phyloP scores from a whole-genome alignment of 2,888 invertebrate species.

The Phortica okadai region DNA sequence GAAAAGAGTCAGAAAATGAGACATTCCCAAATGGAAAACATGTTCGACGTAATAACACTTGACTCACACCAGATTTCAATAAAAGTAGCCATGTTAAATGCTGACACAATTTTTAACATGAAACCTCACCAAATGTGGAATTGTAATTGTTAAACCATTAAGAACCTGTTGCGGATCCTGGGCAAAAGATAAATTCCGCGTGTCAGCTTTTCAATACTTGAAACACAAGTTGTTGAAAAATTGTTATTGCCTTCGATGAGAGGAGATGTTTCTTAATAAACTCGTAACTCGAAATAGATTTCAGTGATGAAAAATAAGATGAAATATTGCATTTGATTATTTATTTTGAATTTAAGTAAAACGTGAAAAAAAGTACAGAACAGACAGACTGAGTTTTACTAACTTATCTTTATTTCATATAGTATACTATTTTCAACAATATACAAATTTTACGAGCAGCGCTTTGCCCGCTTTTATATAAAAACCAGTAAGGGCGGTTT shows the following conservation, averaged over 20 bases:
- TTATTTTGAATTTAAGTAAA: neutral
- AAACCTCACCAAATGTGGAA: neutral
- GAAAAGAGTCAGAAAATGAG: conserved; percentile 3
- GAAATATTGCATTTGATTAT: neutral
- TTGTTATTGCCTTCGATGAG: neutral
- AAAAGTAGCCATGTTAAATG: conserved; percentile 10
- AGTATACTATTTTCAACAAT: no score
- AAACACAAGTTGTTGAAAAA: neutral
- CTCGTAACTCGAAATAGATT: neutral
- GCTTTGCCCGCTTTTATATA: no score
- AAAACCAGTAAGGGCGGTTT: no score
- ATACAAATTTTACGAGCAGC: no score
- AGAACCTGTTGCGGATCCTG: neutral
- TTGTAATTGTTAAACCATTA: no score
- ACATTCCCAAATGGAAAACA: neutral
- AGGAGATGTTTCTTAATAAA: neutral
- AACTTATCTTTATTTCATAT: no score
- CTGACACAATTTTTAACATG: conserved; percentile 3
- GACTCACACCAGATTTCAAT: neutral
- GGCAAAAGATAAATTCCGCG: neutral
- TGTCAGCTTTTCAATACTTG: neutral
- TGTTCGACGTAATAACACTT: conserved; percentile 10
- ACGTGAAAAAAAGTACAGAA: no score
- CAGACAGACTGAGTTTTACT: no score
- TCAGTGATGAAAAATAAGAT: neutral